phyloP scores from a whole-genome alignment of 2,888 invertebrate species.

The Cheilosia variabilis region DNA sequence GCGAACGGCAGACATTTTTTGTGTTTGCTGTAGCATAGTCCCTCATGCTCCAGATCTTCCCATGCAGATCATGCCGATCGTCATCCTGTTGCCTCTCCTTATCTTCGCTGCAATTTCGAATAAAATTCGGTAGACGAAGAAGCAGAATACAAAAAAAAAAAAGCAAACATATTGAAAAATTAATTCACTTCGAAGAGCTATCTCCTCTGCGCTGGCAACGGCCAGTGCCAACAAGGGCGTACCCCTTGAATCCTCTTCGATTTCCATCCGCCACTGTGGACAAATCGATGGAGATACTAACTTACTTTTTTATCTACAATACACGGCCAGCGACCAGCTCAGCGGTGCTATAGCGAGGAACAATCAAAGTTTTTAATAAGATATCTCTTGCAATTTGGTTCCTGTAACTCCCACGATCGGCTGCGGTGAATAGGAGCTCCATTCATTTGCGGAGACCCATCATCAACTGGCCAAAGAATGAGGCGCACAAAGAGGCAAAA shows the following conservation, averaged over 20 bases:
- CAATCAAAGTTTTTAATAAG: constrained; percentile 65
- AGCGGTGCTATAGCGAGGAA: constrained; percentile 8
- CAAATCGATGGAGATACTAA: constrained; percentile 71
- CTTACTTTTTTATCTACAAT: constrained; percentile 32
- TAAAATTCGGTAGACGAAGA: no score
- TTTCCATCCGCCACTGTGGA: constrained; percentile 48
- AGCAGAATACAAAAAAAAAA: no score
- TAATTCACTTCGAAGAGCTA: constrained; percentile 48
- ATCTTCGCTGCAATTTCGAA: background rate
- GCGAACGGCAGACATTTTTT: no score
- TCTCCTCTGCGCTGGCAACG: background rate
- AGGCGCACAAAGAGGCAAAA: background rate
- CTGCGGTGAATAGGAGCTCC: constrained; percentile 16
- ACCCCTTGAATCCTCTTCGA: constrained; percentile 28
- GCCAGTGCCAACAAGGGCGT: constrained; percentile 44
- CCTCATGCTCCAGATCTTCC: constrained; percentile 33
- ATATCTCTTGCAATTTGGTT: constrained; percentile 68
- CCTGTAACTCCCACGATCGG: constrained; percentile 69
- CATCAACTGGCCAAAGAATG: background rate
- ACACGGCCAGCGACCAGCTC: background rate
- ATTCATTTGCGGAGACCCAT: constrained; percentile 59
- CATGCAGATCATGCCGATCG: constrained; percentile 30
- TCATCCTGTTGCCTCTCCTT: background rate
- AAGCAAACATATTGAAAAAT: constrained; percentile 56
- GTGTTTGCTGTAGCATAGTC: no score